These are phyloP conservation scores for Siniperca chuatsi DNA, from an alignment of 2,113 vertebrate genomes.

Conservation along the genomic window DNA sequence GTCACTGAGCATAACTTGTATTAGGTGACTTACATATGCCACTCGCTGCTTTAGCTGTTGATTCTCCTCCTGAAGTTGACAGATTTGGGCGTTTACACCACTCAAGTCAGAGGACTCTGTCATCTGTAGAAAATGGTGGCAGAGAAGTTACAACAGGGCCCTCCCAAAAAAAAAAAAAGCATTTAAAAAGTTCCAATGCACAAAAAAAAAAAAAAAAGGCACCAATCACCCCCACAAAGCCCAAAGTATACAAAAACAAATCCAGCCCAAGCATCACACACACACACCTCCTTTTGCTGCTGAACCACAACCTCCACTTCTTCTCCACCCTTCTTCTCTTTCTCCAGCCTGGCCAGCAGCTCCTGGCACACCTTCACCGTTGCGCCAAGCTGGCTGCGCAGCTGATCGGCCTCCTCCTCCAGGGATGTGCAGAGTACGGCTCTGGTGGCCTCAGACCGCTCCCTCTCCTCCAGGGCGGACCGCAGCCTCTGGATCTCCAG, in stretches of 20 bases:
- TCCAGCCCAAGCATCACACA: slow-evolving; percentile 61
- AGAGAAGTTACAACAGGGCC: slow-evolving; percentile 25
- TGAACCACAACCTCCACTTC: slow-evolving; percentile 43
- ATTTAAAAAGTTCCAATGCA: background rate
- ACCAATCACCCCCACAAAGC: background rate
- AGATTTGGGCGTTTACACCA: slow-evolving; percentile 67
- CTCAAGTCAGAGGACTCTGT: slow-evolving; percentile 66
- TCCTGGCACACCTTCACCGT: slow-evolving; percentile 94
- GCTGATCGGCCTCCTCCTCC: slow-evolving; percentile 88
- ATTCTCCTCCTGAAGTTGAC: slow-evolving; percentile 90
- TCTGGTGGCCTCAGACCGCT: slow-evolving; percentile 85
- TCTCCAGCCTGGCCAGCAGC: slow-evolving; percentile 88
- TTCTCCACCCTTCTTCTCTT: slow-evolving; percentile 71
- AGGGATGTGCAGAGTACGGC: slow-evolving; percentile 89
- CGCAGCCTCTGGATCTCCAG: slow-evolving; percentile 85
- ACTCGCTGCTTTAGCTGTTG: slow-evolving; percentile 89
- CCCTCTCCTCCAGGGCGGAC: slow-evolving; percentile 83
- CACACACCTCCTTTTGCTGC: slow-evolving; percentile 85
- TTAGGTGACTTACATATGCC: slow-evolving; percentile 86
- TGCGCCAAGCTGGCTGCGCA: slow-evolving; percentile 87
- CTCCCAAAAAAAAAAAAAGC: background rate
- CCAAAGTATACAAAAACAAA: background rate
- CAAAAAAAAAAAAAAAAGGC: too few relatives aligned
- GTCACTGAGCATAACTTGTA: background rate
- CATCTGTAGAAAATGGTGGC: slow-evolving; percentile 64